Conservation (phyloP, 2,888 invertebrate species). For the Macrophya annulata region DNA sequence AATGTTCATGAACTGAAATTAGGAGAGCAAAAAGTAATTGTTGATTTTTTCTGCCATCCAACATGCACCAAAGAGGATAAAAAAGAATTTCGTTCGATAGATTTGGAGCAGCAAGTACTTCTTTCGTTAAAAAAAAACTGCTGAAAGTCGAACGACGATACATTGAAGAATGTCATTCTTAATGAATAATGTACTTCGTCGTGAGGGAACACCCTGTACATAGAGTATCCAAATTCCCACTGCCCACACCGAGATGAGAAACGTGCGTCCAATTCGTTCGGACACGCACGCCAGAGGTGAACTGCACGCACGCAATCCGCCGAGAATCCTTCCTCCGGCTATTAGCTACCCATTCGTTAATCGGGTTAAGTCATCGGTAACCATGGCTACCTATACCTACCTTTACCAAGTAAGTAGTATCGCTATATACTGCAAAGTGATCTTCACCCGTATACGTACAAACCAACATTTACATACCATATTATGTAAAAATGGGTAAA, state of each 20-base stretch:
- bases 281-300: slow-evolving; percentile 50
- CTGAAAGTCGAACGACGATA: background rate
- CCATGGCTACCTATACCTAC: slow-evolving; percentile 41
- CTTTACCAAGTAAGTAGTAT: slow-evolving; percentile 24
- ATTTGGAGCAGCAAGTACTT: background rate
- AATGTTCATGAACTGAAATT: too few relatives aligned
- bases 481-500: background rate
- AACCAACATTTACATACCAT: background rate
- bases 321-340: slow-evolving; percentile 67
- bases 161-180: background rate
- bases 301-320: slow-evolving; percentile 52
- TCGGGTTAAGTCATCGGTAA: slow-evolving; percentile 69
- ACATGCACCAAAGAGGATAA: background rate
- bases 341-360: slow-evolving; percentile 69
- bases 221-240: background rate
- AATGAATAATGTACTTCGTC: background rate
- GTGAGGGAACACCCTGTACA: background rate
- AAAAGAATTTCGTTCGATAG: background rate
- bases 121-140: background rate
- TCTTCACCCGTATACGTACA: background rate
- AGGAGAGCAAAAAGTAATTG: too few relatives aligned
- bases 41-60: too few relatives aligned
- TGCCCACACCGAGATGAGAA: slow-evolving; percentile 25
- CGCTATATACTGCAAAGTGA: background rate
- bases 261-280: slow-evolving; percentile 8